A percentile compares a stretch with the other conserved stretches of the same genome.
Conservation (phyloP, 2,888 invertebrate genomes). For the Andrena bicolor region DNA sequence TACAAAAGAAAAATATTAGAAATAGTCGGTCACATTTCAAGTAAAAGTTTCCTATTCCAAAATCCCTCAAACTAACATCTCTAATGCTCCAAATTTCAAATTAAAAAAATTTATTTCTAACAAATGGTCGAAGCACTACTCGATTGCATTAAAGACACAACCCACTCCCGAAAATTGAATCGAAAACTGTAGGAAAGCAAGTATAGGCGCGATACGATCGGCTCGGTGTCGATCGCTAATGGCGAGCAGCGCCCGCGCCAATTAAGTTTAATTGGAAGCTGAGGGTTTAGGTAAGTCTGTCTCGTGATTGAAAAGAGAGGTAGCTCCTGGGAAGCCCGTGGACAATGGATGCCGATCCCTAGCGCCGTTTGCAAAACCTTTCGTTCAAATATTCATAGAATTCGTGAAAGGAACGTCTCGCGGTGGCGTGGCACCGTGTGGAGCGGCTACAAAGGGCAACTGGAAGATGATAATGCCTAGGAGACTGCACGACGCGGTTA, state of each 20-base stretch:
- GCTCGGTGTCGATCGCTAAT: not conserved
- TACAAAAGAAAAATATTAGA: too few species aligned
- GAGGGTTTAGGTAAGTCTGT: conserved; percentile 12
- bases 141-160: too few species aligned
- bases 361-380: conserved; percentile 61
- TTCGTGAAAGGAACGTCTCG: conserved; percentile 75
- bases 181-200: not conserved
- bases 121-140: too few species aligned
- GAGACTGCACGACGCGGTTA: conserved; percentile 76
- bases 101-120: too few species aligned
- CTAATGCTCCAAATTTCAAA: too few species aligned
- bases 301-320: conserved; percentile 32
- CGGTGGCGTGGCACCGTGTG: conserved; percentile 54
- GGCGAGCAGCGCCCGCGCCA: conserved; percentile 1
- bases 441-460: conserved; percentile 77
- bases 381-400: conserved; percentile 76
- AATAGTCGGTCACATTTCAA: too few species aligned
- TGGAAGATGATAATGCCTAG: conserved; percentile 75
- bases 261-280: conserved; percentile 41
- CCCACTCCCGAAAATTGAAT: not conserved
- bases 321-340: conserved; percentile 46
- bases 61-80: too few species aligned
- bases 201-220: conserved; percentile 2
- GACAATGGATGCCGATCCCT: conserved; percentile 56
- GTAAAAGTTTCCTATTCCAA: too few species aligned